Evolutionary conservation across 1,140 invertebrate genomes (phyloP), one percentile per base, ranked within the genome.

Genomic region (Vollenhovia emeryi): DNA sequence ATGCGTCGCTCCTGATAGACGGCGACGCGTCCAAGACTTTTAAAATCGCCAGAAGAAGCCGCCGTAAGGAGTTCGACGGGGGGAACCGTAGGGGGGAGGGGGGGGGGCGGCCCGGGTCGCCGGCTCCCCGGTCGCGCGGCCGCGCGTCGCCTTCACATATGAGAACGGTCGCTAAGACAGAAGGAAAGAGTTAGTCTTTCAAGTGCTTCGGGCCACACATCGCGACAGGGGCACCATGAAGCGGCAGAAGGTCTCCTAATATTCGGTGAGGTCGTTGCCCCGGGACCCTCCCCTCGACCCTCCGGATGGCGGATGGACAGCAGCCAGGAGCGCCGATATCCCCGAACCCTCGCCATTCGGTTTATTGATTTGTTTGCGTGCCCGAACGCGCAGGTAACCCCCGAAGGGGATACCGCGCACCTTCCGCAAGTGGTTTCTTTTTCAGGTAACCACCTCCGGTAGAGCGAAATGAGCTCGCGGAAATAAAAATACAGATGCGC

Each of bases 191-290:
- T 95, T 94, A 93, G 91, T 92, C 92, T 92, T 91, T 94, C 94
- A 94, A 95, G 94, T 94, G 94, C 93, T 94, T 94, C 93, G 92
- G 94, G 93, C 93, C 94, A 95, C 94, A 95, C 94, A 95, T 95
- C 90, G 89, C 75, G 71, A 90, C 88, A 84, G 91, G 93, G 94
- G 86, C 48, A 80, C 68, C 91, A 95, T 93, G 90, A 94, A 71
- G 11, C 27, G 13, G 33, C 33, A 94, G 92, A 91, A 95, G 93
- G 93, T 94, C 64, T 91, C 90, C 92, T 92, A 90, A 93, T 93
- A 93, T 92, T 91, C 79, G 83, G n/a, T 86, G 52, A 30, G 90
- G 84, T 87, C 69, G 89, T 85, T 78, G 68, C 73, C 83, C 71
- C 80, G 59, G 71, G 86, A 88, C n/a, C 88, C 79, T 66, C 74